These are phyloP conservation scores for Polymixis flavicincta DNA, from an alignment of 2,888 invertebrate genomes.

Conservation along the genomic window DNA sequence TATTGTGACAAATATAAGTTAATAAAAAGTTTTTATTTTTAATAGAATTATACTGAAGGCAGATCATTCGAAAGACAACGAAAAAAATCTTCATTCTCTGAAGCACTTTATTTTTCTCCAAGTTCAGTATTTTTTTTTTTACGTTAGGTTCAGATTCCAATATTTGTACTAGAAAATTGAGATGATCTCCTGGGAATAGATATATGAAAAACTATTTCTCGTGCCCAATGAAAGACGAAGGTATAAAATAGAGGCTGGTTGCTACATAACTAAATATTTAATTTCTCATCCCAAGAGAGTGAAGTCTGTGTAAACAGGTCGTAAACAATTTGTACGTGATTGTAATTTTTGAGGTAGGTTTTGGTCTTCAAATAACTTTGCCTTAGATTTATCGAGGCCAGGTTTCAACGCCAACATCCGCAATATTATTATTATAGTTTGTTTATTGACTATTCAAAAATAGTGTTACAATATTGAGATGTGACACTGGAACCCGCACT, in stretches of 20 bases:
- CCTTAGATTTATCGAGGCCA: neutral
- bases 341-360: constrained; percentile 10
- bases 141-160: constrained; percentile 14
- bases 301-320: constrained; percentile 17
- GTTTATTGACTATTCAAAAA: too few species aligned
- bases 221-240: constrained; percentile 19
- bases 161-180: constrained; percentile 48
- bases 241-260: constrained; percentile 15
- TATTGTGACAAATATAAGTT: too few species aligned
- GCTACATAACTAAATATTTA: constrained; percentile 46
- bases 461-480: too few species aligned
- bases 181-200: constrained; percentile 21
- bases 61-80: neutral
- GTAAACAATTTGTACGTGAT: constrained; percentile 37
- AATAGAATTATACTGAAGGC: constrained; percentile 12
- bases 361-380: constrained; percentile 4
- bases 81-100: neutral
- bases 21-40: constrained; percentile 9
- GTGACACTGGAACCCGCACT: too few species aligned
- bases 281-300: constrained; percentile 51
- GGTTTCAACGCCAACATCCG: neutral
- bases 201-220: constrained; percentile 37
- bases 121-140: constrained; percentile 1
- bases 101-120: neutral
- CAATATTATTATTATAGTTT: too few species aligned